Evolutionary conservation across 2,888 invertebrate genomes (phyloP), one percentile per base, ranked within the genome.

Genomic region (Keiferia lycopersicella): DNA sequence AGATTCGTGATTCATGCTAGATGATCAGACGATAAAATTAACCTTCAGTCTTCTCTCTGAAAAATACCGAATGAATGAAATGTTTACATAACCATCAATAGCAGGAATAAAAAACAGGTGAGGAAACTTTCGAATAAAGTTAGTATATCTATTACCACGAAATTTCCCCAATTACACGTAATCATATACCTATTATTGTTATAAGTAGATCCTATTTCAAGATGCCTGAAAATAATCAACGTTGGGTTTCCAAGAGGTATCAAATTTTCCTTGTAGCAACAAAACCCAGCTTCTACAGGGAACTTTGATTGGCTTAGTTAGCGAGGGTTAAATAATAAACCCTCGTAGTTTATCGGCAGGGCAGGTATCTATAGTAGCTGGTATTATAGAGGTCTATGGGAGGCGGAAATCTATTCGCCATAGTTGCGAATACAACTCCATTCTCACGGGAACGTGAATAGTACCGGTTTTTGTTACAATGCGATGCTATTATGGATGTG

Each of bases 401-500:
- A 26, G 57, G 66, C 73, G 77, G 73, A 78, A 79, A 72, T 71
- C 70, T 74, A 79, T 78, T 78, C 75, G 79, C 74, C 75, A 69
- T 73, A 68, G 67, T 68, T 67, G 71, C 68, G 68, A 73, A 74
- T 72, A 69, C 69, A 71, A 69, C 71, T 72, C 68, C 71, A 70
- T 75, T 78, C 78, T 73, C 79, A 74, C 69, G 74, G 70, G 75
- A 72, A 50, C 69, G 65, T 64, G 66, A 71, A 70, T 69, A 67
- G 70, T 69, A 69, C 68, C 66, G 65, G 64, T 70, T 67, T 14
- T 66, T 64, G 64, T 64, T 66, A 65, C 58, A 61, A 53, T 64
- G 34, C 48, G 30, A 57, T 26, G 56, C 41, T 63, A 66, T 61
- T 64, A 61, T 48, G 53, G 61, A 22, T 64, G 57, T 34, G 26